Evolutionary conservation across 2,797 vertebrate species (phyloP).

Genomic region (Graptemys geographica): DNA sequence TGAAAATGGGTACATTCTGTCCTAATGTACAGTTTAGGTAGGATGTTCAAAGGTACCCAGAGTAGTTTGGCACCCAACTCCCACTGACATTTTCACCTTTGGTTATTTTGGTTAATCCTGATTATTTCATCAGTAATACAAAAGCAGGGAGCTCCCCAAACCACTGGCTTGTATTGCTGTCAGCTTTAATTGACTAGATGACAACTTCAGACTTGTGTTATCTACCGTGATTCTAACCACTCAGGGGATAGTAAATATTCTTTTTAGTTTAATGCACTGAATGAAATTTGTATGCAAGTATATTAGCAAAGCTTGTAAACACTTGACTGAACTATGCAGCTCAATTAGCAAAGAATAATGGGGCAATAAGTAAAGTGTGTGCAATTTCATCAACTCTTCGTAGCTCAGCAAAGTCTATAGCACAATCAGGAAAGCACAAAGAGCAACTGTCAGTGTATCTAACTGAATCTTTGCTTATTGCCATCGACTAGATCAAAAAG

Average conservation of each 20-base stretch:
- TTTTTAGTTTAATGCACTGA: constrained; percentile 57
- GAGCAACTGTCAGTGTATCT: constrained; percentile 32
- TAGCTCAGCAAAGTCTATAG: constrained; percentile 23
- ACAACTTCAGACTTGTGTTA: constrained; percentile 52
- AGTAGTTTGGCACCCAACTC: not conserved
- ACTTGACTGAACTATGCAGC: constrained; percentile 64
- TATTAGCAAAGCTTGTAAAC: constrained; percentile 71
- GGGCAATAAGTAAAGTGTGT: constrained; percentile 66
- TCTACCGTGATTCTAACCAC: constrained; percentile 57
- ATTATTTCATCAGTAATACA: constrained; percentile 25
- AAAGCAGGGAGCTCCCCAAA: constrained; percentile 39
- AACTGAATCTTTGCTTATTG: constrained; percentile 34
- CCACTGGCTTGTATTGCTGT: not conserved
- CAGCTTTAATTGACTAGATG: constrained; percentile 53
- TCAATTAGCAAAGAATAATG: constrained; percentile 77
- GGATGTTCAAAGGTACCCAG: not conserved
- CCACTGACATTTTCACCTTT: constrained; percentile 4
- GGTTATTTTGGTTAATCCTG: constrained; percentile 18
- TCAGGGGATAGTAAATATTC: constrained; percentile 63
- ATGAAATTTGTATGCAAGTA: constrained; percentile 53
- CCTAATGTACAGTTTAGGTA: not conserved
- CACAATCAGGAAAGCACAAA: constrained; percentile 46
- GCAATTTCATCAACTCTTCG: constrained; percentile 63
- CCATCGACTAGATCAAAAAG: constrained; percentile 31
- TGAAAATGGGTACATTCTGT: not conserved